Conservation (phyloP, 2,113 vertebrate species). For the Furnarius figulus region DNA sequence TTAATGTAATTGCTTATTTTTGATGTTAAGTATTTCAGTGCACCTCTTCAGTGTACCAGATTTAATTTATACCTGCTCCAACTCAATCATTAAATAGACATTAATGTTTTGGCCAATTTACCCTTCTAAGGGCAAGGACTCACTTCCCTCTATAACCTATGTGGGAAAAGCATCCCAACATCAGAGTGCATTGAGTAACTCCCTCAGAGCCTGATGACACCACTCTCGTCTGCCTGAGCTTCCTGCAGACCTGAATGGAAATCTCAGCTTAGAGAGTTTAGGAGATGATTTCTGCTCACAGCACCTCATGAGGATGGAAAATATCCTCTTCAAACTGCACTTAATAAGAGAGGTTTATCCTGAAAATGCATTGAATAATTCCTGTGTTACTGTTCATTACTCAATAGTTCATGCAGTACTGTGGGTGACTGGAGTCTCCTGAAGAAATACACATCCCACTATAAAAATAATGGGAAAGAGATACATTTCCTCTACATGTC, state of each 20-base stretch:
- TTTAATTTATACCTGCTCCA: not conserved
- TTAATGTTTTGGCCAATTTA: not conserved
- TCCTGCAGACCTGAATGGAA: not conserved
- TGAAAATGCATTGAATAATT: not conserved
- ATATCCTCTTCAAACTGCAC: not conserved
- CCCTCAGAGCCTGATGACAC: not conserved
- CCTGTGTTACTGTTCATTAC: not conserved
- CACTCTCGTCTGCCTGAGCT: fast-evolving
- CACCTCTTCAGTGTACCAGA: not conserved
- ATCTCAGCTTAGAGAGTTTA: not conserved
- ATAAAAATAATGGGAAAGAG: not conserved
- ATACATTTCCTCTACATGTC: not conserved
- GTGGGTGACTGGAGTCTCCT: not conserved
- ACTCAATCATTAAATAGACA: not conserved
- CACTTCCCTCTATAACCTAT: fast-evolving
- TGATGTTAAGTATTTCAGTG: not conserved
- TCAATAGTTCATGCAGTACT: not conserved
- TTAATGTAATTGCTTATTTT: not conserved
- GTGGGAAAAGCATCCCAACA: not conserved
- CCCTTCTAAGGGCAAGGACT: not conserved
- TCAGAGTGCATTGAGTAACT: not conserved
- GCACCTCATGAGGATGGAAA: not conserved
- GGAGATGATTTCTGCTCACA: not conserved
- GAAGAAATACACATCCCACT: not conserved
- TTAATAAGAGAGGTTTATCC: not conserved